Conservation (phyloP, 2,888 invertebrate genomes). For the Pimpla rufipes region DNA sequence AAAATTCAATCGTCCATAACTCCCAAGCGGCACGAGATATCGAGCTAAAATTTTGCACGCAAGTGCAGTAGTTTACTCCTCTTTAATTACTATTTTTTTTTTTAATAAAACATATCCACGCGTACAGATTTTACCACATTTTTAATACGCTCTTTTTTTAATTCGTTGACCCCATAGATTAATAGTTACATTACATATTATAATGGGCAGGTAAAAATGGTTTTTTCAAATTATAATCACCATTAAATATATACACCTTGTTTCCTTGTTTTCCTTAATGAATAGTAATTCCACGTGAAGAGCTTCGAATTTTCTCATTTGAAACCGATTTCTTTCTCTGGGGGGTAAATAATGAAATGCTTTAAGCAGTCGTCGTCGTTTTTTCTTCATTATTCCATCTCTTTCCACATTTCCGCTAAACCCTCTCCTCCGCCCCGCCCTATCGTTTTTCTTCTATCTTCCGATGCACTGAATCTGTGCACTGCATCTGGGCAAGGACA, state of each 20-base stretch:
- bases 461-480: slow-evolving; percentile 16
- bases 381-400: background rate
- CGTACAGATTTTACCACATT: too few species aligned
- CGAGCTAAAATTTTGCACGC: too few species aligned
- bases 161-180: too few species aligned
- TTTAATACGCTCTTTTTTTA: too few species aligned
- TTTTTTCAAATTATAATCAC: background rate
- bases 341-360: slow-evolving; percentile 10
- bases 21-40: too few species aligned
- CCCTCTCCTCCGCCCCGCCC: slow-evolving; percentile 27
- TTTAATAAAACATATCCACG: too few species aligned
- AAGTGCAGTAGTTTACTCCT: too few species aligned
- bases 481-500: slow-evolving; percentile 31
- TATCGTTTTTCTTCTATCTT: slow-evolving; percentile 11
- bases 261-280: background rate
- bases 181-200: too few species aligned
- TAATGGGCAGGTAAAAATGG: too few species aligned
- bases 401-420: background rate
- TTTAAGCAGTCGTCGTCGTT: slow-evolving; percentile 4
- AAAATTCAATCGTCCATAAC: too few species aligned
- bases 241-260: background rate
- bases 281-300: background rate
- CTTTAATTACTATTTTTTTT: too few species aligned
- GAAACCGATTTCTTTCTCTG: background rate
- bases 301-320: slow-evolving; percentile 31